Base-by-base conservation (phyloP, 2,797 vertebrate species). In the Rhynchotus rufescens region DNA sequence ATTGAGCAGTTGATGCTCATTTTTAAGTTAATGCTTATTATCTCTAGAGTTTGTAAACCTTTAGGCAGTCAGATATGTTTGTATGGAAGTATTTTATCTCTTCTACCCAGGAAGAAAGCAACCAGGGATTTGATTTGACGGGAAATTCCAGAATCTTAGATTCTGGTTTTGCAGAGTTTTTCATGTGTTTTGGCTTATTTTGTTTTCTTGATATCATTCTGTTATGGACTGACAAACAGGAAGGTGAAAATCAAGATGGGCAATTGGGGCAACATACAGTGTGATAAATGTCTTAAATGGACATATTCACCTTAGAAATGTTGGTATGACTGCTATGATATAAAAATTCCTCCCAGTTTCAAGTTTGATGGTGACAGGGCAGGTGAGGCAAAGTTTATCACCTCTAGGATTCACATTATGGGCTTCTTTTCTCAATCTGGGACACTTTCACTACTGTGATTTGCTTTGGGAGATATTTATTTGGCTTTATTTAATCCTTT, bases 1-100 rank as follows among this genome's bases (percentile, higher is more conserved):
- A 65, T 77, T 75, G 82, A 84, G 80, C 80, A 80, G 68, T 74
- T 84, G 94, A 88, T 92, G 77, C 45, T 22, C 71, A 76, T 66
- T 80, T 44, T 51, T 51, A 51, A 25, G 49, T 51, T 51, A 51
- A 51, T 75, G 47, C 44, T 84, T 89, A 89, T 23, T 76, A 79
- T 56, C 62, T 82, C 87, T 21, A 30, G 45, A 86, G 38, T 69
- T 94, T 91, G 81, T 49, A 86, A 87, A 69, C 34, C 20, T 81
- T 78, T 30, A 84, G 57, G 38, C 65, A 90, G 54, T 75, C 56
- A 81, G 67, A 52, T 10, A 38, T 66, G 47, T 71, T 77, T 30
- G 87, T 88, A 77, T 73, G 47, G 30, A 69, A 93, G 32, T n/a
- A 80, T 81, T 93, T 90, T 65, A 59, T 85, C 14, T 59, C 32